A percentile compares a stretch with the other conserved stretches of the same genome.
Evolutionary conservation across 2,888 invertebrate species (phyloP).

Genomic region (Lithophane semibrunnea): DNA sequence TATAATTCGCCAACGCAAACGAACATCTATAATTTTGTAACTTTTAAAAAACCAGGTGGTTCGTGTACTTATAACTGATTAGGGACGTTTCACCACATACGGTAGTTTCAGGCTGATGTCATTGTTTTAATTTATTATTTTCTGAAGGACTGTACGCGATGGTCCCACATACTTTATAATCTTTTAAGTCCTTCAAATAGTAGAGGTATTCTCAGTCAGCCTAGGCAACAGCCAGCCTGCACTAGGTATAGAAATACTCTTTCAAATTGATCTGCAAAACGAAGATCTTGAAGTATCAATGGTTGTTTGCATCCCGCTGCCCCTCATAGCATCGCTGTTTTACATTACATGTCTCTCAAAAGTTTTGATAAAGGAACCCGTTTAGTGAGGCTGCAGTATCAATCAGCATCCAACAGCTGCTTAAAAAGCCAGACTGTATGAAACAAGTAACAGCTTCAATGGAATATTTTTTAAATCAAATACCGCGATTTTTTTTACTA

Average conservation of each 20-base stretch:
- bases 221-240: not conserved
- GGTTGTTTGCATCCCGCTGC: not conserved
- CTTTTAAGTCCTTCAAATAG: not conserved
- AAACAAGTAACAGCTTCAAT: constrained; percentile 3
- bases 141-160: not conserved
- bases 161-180: not conserved
- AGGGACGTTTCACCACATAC: not conserved
- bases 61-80: not conserved
- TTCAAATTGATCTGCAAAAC: constrained; percentile 1
- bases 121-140: constrained; percentile 11
- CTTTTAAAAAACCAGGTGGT: not conserved
- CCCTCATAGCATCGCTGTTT: not conserved
- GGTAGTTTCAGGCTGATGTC: not conserved
- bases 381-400: not conserved
- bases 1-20: not conserved
- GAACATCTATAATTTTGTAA: constrained; percentile 1
- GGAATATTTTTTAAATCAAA: constrained; percentile 3
- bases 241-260: not conserved
- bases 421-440: constrained; percentile 11
- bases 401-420: constrained; percentile 8
- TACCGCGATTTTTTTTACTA: not conserved
- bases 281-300: constrained; percentile 17
- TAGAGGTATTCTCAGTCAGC: not conserved
- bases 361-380: not conserved
- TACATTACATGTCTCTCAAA: not conserved